phyloP scores from a whole-genome alignment of 2,113 vertebrate genomes.

The Leucosticte australis region DNA sequence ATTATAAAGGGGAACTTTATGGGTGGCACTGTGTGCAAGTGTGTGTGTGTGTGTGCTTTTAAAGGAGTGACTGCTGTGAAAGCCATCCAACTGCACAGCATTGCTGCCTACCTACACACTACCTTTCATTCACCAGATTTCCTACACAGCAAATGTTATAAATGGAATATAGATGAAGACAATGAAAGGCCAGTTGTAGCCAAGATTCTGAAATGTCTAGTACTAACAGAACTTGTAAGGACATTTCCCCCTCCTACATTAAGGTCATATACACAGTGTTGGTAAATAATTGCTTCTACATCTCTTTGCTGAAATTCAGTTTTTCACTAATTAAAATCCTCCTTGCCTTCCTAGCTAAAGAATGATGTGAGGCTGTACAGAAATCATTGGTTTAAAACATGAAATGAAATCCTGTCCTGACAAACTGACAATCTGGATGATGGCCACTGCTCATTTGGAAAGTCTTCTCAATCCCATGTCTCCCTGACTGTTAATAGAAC shows the following conservation, averaged over 20 bases:
- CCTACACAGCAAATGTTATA: neutral
- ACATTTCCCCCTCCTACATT: neutral
- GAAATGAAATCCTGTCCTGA: neutral
- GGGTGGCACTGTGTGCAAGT: neutral
- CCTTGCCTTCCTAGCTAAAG: neutral
- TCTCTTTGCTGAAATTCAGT: neutral
- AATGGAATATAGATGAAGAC: neutral
- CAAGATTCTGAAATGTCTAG: neutral
- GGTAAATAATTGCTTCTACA: neutral
- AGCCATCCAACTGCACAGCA: neutral
- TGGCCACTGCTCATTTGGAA: neutral
- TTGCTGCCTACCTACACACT: neutral
- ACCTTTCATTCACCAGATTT: neutral
- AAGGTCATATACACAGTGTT: neutral
- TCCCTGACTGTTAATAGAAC: neutral
- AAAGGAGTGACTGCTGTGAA: neutral
- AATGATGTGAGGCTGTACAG: neutral
- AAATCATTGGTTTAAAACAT: neutral
- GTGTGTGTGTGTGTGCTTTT: neutral
- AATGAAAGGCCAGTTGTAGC: neutral
- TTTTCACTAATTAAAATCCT: slow-evolving; percentile 1
- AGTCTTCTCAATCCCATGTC: neutral
- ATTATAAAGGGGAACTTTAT: neutral
- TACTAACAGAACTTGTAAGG: neutral
- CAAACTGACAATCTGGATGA: neutral